phyloP scores from a whole-genome alignment of 1,140 invertebrate species.

The Trypoxylus dichotomus region DNA sequence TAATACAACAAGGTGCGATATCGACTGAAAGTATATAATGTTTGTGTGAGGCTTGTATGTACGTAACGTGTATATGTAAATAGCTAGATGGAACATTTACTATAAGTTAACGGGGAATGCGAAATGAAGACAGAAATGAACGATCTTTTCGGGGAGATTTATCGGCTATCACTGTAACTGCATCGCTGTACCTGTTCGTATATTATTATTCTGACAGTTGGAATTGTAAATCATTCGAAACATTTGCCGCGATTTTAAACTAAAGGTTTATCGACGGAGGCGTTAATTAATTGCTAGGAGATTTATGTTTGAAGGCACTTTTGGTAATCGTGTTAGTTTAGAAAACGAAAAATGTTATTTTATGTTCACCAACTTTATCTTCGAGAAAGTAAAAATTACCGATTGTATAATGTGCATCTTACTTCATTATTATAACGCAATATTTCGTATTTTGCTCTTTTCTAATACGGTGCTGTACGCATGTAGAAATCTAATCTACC shows the following conservation, averaged over 20 bases:
- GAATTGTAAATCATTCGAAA: slow-evolving; percentile 16
- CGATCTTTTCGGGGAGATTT: neutral
- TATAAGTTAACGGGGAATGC: neutral
- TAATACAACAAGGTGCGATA: slow-evolving; percentile 20
- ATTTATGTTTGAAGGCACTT: neutral
- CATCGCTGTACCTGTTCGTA: neutral
- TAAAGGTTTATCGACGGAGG: slow-evolving; percentile 8
- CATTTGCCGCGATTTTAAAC: neutral
- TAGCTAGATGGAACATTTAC: neutral
- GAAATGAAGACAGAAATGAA: slow-evolving; percentile 3
- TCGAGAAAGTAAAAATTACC: neutral
- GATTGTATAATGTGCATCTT: too few species aligned
- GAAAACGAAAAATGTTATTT: neutral
- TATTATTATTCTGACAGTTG: slow-evolving; percentile 17
- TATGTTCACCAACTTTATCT: neutral
- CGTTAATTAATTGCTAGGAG: slow-evolving; percentile 7
- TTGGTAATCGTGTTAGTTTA: neutral
- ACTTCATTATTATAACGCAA: too few species aligned
- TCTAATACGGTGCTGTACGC: too few species aligned
- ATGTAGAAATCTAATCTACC: too few species aligned
- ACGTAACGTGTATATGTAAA: neutral
- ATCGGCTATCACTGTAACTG: neutral
- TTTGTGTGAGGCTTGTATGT: neutral
- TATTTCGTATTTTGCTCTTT: too few species aligned
- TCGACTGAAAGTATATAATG: too few species aligned